Evolutionary conservation across 1,140 invertebrate genomes (phyloP).

Genomic region (Scaptomyza montana): DNA sequence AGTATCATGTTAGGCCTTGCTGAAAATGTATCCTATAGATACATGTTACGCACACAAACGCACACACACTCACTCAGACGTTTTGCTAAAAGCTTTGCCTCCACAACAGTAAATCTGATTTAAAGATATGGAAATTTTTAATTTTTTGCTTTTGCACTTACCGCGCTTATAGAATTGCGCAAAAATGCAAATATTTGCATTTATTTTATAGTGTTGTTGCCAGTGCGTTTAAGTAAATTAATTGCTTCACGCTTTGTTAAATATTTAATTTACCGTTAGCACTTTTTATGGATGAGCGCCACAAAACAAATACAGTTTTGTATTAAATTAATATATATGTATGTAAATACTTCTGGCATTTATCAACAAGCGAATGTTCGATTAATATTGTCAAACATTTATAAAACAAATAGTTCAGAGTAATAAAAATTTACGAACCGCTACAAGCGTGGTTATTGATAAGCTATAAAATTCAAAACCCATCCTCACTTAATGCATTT

Average conservation of each 20-base stretch:
- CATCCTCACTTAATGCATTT: neutral
- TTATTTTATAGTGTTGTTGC: slow-evolving; percentile 11
- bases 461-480: neutral
- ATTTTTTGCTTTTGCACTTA: slow-evolving; percentile 7
- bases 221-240: slow-evolving; percentile 40
- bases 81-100: slow-evolving; percentile 29
- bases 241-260: slow-evolving; percentile 52
- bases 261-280: slow-evolving; percentile 38
- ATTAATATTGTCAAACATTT: slow-evolving; percentile 16
- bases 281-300: slow-evolving; percentile 6
- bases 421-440: neutral
- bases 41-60: slow-evolving; percentile 3
- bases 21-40: slow-evolving; percentile 44
- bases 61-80: neutral
- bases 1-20: slow-evolving; percentile 70
- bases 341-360: slow-evolving; percentile 1
- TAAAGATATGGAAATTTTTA: slow-evolving; percentile 17
- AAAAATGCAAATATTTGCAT: slow-evolving; percentile 39
- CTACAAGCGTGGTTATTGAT: neutral
- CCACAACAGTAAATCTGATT: slow-evolving; percentile 23
- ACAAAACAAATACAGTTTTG: slow-evolving; percentile 19
- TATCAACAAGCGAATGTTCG: neutral
- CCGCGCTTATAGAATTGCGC: slow-evolving; percentile 12
- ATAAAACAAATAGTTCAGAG: neutral
- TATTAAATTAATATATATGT: neutral